Evolutionary conservation across 1,140 invertebrate genomes (phyloP).

Genomic region (Drosophila oshimai): DNA sequence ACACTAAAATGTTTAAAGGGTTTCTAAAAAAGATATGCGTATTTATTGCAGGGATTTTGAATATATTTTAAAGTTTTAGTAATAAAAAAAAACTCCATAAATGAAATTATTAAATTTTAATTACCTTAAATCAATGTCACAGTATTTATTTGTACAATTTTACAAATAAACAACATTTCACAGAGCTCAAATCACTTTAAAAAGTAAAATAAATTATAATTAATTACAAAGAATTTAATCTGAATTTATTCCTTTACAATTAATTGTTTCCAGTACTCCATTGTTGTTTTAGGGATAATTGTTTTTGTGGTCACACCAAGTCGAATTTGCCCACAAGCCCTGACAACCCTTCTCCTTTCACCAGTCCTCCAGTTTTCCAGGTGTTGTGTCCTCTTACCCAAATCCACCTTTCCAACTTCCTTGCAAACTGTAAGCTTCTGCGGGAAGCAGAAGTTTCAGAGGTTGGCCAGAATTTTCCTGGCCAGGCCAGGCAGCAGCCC

Average conservation of each 20-base stretch:
- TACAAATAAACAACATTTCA: no score
- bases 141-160: no score
- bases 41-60: no score
- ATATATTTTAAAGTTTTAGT: no score
- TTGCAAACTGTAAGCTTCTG: neutral
- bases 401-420: neutral
- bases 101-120: no score
- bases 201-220: no score
- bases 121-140: no score
- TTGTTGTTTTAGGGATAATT: conserved; percentile 22
- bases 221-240: neutral
- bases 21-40: neutral
- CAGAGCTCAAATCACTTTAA: no score
- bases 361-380: no score
- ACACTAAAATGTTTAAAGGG: neutral
- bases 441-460: conserved; percentile 4
- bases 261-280: conserved; percentile 10
- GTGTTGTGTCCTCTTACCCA: neutral
- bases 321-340: neutral
- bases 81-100: no score
- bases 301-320: conserved; percentile 15
- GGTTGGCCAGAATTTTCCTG: conserved; percentile 31
- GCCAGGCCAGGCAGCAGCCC: conserved; percentile 45
- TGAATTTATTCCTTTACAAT: neutral
- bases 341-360: neutral